These are phyloP conservation scores for Antennarius maculatus DNA, from an alignment of 2,797 vertebrate species.

Conservation along the genomic window DNA sequence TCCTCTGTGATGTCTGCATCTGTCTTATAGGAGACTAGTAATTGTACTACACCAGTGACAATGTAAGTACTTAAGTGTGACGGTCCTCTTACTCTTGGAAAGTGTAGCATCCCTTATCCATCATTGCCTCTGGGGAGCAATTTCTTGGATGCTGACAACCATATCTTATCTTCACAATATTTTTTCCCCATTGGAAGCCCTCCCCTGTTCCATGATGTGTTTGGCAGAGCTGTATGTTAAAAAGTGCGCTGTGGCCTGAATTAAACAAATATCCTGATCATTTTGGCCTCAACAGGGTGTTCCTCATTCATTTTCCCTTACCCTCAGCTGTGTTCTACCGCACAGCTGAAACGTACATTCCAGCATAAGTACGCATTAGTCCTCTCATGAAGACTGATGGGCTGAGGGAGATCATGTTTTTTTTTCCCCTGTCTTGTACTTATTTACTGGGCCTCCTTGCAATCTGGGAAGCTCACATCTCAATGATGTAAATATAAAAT, in stretches of 20 bases:
- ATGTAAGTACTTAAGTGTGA: conserved; percentile 74
- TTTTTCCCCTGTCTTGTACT: conserved; percentile 41
- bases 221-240: conserved; percentile 42
- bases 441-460: conserved; percentile 54
- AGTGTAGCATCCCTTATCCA: conserved; percentile 74
- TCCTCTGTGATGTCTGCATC: conserved; percentile 60
- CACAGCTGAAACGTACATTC: conserved; percentile 46
- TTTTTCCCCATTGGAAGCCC: conserved; percentile 25
- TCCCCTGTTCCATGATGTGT: conserved; percentile 35
- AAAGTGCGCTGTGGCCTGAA: conserved; percentile 35
- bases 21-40: conserved; percentile 76
- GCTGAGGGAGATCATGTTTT: conserved; percentile 19
- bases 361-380: conserved; percentile 58
- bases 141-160: conserved; percentile 77
- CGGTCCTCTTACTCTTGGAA: conserved; percentile 70
- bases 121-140: conserved; percentile 73
- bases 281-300: conserved; percentile 31
- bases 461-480: conserved; percentile 51
- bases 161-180: conserved; percentile 67
- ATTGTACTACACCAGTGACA: conserved; percentile 78
- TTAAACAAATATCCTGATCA: conserved; percentile 48
- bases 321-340: conserved; percentile 25
- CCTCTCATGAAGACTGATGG: conserved; percentile 61
- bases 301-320: conserved; percentile 39
- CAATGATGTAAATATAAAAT: conserved; percentile 57